phyloP scores from a whole-genome alignment of 2,888 invertebrate genomes.

The Meta bourneti region DNA sequence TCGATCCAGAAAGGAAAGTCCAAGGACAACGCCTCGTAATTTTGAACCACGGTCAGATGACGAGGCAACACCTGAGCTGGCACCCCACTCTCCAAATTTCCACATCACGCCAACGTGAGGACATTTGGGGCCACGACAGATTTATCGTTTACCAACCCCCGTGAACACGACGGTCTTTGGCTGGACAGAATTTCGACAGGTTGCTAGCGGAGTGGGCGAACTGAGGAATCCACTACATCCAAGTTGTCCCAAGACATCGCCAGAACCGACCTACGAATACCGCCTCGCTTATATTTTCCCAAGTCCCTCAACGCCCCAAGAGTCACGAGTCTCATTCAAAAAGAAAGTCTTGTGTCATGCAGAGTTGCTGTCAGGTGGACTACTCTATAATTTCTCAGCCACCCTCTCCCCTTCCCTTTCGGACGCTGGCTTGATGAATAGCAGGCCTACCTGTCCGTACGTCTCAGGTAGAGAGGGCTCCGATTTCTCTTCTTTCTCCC shows the following conservation, averaged over 20 bases:
- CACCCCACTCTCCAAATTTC: too few species aligned
- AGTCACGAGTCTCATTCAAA: slow-evolving; percentile 54
- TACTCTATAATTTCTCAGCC: slow-evolving; percentile 54
- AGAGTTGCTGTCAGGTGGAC: slow-evolving; percentile 59
- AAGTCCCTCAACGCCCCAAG: slow-evolving; percentile 18
- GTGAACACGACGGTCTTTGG: too few species aligned
- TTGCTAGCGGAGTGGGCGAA: too few species aligned
- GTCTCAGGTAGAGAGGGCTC: slow-evolving; percentile 34
- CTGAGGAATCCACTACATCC: too few species aligned
- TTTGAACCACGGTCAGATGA: too few species aligned
- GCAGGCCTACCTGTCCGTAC: slow-evolving; percentile 46
- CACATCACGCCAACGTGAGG: too few species aligned
- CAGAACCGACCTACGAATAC: slow-evolving; percentile 8
- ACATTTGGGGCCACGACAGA: too few species aligned
- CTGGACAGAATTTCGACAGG: too few species aligned
- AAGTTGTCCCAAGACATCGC: neutral
- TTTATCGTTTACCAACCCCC: too few species aligned
- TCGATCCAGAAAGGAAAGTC: too few species aligned
- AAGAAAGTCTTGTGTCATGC: slow-evolving; percentile 52
- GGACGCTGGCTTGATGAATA: slow-evolving; percentile 42
- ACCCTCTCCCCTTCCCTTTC: neutral
- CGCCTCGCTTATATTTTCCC: neutral
- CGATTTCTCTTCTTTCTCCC: slow-evolving; percentile 35
- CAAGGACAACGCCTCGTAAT: too few species aligned
- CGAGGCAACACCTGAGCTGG: too few species aligned